phyloP scores from a whole-genome alignment of 2,888 invertebrate species.

The Neoaliturus tenellus region DNA sequence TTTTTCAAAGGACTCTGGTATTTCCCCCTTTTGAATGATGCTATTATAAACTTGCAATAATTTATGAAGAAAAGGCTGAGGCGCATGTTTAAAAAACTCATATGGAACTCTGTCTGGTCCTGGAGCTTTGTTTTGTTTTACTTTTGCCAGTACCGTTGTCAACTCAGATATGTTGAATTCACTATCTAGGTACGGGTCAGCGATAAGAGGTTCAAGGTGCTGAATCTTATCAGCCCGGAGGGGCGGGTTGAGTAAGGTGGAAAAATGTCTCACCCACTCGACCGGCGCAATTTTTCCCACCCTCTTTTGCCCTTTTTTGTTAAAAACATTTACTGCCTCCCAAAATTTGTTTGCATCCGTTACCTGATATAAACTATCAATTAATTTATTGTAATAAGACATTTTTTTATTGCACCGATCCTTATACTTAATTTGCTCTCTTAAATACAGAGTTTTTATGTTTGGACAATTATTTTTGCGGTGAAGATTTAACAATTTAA shows the following conservation, averaged over 20 bases:
- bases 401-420: not conserved
- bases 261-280: conserved; percentile 42
- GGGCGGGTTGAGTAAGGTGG: conserved; percentile 6
- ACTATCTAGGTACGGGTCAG: conserved; percentile 6
- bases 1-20: not conserved
- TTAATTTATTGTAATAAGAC: not conserved
- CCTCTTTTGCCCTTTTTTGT: not conserved
- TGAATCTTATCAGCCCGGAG: not conserved
- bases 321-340: conserved; percentile 11
- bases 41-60: conserved; percentile 3
- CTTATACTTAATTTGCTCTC: not conserved
- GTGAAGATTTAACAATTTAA: not conserved
- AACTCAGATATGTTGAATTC: not conserved
- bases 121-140: conserved; percentile 39
- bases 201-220: conserved; percentile 38
- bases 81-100: conserved; percentile 27
- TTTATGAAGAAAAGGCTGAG: not conserved
- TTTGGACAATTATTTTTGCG: conserved; percentile 2
- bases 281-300: not conserved
- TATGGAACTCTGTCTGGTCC: conserved; percentile 20
- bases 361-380: not conserved
- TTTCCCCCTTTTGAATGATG: not conserved
- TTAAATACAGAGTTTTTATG: not conserved
- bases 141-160: not conserved
- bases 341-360: not conserved